Percentiles rank a stretch among this genome's conserved stretches.
These are phyloP conservation scores for Xyrauchen texanus DNA, from an alignment of 2,113 vertebrate genomes.

Conservation along the genomic window DNA sequence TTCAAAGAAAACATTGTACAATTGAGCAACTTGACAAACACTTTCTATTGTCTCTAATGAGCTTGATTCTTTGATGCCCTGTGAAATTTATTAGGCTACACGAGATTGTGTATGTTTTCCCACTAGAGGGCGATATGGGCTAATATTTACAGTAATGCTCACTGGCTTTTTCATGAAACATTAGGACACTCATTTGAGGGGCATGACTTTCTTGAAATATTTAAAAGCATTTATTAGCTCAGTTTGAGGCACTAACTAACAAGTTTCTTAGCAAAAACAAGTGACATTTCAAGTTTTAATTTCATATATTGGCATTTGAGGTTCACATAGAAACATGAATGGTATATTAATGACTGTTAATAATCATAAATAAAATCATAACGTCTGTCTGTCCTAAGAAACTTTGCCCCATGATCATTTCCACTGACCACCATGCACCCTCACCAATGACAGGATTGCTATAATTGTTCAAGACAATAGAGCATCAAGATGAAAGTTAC, in stretches of 20 bases:
- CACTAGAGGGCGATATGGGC: constrained; percentile 30
- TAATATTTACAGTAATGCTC: background rate
- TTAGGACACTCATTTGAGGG: background rate
- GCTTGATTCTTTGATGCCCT: too few species aligned
- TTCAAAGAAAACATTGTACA: background rate
- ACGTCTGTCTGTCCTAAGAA: background rate
- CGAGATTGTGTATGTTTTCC: background rate
- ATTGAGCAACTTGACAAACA: background rate
- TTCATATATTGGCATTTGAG: background rate
- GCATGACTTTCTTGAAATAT: background rate
- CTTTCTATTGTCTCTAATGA: too few species aligned
- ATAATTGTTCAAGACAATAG: background rate
- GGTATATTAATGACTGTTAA: background rate
- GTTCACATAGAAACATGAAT: background rate
- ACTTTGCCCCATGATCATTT: background rate
- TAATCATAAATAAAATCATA: too few species aligned
- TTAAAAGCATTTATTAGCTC: background rate
- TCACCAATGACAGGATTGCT: background rate
- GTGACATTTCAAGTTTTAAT: background rate
- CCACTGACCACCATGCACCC: too few species aligned
- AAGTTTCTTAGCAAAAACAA: background rate
- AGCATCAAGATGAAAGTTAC: background rate
- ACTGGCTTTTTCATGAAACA: background rate
- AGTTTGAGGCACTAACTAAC: background rate
- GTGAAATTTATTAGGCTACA: too few species aligned